Evolutionary conservation across 30 jellyfish, hydroid and myxozoan genomes (phyloP).

Genomic region (Hydractinia echinata): DNA sequence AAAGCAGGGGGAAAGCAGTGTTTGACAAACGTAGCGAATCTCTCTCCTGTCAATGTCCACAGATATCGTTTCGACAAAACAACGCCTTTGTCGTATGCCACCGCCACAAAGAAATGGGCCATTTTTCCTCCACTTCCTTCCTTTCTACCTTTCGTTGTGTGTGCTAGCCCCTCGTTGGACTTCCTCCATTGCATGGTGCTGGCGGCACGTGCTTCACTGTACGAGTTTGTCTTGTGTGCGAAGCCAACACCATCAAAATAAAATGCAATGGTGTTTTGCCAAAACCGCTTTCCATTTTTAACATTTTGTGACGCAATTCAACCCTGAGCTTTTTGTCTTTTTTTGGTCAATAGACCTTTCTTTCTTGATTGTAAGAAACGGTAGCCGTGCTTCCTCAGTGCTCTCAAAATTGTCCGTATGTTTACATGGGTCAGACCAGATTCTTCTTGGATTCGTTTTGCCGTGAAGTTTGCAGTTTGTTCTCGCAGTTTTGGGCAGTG

Average conservation of each 20-base stretch:
- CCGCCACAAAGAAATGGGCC: slow-evolving; percentile 35
- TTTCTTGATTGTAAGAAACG: slow-evolving; percentile 35
- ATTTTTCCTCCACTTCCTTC: slow-evolving; percentile 38
- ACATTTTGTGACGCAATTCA: slow-evolving; percentile 14
- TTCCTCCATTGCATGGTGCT: slow-evolving; percentile 18
- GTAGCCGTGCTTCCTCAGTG: slow-evolving; percentile 37
- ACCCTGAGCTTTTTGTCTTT: slow-evolving; percentile 26
- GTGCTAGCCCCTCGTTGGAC: slow-evolving; percentile 18
- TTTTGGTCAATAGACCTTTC: slow-evolving; percentile 39
- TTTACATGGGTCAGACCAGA: slow-evolving; percentile 16
- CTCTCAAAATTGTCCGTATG: slow-evolving; percentile 23
- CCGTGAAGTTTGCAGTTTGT: slow-evolving; percentile 30
- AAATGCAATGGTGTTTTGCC: slow-evolving; percentile 34
- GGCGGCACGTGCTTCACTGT: slow-evolving; percentile 39
- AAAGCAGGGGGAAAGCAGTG: not conserved
- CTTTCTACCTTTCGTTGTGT: slow-evolving; percentile 39
- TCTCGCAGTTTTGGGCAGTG: not conserved
- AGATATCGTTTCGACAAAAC: not conserved
- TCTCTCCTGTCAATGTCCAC: too few relatives aligned
- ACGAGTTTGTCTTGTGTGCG: slow-evolving; percentile 40
- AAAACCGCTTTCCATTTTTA: slow-evolving; percentile 11
- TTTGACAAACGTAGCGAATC: not conserved
- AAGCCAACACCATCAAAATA: slow-evolving; percentile 51
- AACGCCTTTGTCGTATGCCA: slow-evolving; percentile 38
- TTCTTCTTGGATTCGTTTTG: slow-evolving; percentile 23